Conservation (phyloP, 2,113 vertebrate genomes). For the Colinus virginianus region DNA sequence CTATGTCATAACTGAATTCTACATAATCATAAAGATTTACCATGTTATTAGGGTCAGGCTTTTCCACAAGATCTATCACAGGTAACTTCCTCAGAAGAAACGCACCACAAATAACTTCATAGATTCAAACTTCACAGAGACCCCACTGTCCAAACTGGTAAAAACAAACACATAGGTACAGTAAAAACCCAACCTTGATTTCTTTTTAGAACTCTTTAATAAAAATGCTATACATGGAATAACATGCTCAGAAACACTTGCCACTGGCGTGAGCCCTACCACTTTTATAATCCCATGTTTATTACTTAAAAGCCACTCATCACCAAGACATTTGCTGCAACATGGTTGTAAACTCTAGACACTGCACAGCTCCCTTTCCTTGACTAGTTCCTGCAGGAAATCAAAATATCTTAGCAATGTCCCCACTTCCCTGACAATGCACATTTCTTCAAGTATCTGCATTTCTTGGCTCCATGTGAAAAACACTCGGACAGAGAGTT, state of each 20-base stretch:
- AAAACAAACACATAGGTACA: slow-evolving; percentile 20
- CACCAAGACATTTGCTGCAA: slow-evolving; percentile 10
- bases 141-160: slow-evolving; percentile 10
- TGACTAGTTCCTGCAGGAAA: slow-evolving; percentile 23
- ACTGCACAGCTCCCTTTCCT: not conserved
- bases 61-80: not conserved
- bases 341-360: not conserved
- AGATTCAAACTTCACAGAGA: slow-evolving; percentile 21
- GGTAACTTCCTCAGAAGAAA: slow-evolving; percentile 35
- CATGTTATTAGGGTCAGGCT: slow-evolving; percentile 35
- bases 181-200: slow-evolving; percentile 31
- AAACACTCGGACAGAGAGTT: slow-evolving; percentile 57
- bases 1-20: not conserved
- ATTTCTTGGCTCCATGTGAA: slow-evolving; percentile 27
- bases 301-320: slow-evolving; percentile 18
- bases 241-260: slow-evolving; percentile 24
- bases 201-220: slow-evolving; percentile 55
- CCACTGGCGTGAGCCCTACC: not conserved
- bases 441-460: slow-evolving; percentile 11
- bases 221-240: slow-evolving; percentile 31
- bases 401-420: slow-evolving; percentile 32
- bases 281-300: not conserved
- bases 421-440: not conserved
- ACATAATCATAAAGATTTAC: slow-evolving; percentile 18
- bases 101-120: slow-evolving; percentile 29